Evolutionary conservation across 2,113 vertebrate genomes (phyloP), one percentile per base, ranked within the genome.

Genomic region (Phainopepla nitens): DNA sequence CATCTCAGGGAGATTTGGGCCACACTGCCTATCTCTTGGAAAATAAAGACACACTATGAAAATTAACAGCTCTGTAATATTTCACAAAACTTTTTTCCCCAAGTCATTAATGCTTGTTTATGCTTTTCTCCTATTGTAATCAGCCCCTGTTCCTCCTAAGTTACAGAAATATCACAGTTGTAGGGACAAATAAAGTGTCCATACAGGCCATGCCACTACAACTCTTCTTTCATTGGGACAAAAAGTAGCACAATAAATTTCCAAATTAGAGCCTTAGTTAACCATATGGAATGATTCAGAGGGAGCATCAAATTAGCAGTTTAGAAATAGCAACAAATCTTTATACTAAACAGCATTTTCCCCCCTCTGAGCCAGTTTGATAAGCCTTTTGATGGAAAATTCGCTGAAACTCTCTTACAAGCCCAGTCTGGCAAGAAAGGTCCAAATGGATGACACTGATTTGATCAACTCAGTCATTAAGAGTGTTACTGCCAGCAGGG

Each of bases 381-480:
- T 75, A 91, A 91, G 36, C 15, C 13, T 33, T 25, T 80, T 0
- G 0, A 78, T 58, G 20, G 27, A 81, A 86, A 83, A 66, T 17
- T 62, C 66, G 31, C 35, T 58, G 82, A 90, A 96, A 81, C 5
- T 8, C 10, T 82, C 66, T 86, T 73, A 88, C 1, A 7, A 85
- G 71, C 3, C 22, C 16, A 87, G 1, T 7, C 16, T 47, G 39
- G 60, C 19, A 69, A 93, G 79, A 78, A 83, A 81, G 56, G 53
- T 51, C 60, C 41, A 58, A 88, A 80, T 49, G 56, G 68, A 60
- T 62, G 72, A 79, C 56, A 51, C 39, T 97, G 94, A 96, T 97
- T 93, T 94, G 82, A 96, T 96, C 85, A 97, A 71, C 49, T 77
- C 61, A 4, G 39, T 90, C 94, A 83, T 93, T 93, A 92, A 64